Evolutionary conservation across 1,140 invertebrate genomes (phyloP), one percentile per base, ranked within the genome.

Genomic region (Calosoma granatense): DNA sequence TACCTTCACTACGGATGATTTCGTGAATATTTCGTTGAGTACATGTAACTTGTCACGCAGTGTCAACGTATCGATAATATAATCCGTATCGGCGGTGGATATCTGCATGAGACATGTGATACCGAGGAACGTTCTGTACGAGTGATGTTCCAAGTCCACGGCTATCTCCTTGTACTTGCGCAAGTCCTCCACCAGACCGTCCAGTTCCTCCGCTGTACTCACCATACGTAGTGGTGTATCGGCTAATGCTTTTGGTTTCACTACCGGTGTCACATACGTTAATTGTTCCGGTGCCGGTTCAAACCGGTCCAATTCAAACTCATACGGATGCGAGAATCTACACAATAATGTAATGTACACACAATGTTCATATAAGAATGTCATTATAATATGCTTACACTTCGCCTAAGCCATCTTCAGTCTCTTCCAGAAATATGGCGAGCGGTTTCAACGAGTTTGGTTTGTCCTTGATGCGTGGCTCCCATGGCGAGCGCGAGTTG

Each of bases 31-130:
- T 66, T 92, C 83, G 74, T 99, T 99, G 0, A 99, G 73, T 26
- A 84, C 65, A 58, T 89, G 80, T 43, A 99, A 74, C 36, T 97
- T 84, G 36, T 87, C 83, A 51, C 96, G 76, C 6, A 98, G 72
- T 1, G 76, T 72, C 2, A 99, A 70, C 0, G 93, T 85, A 70
- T 99, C 97, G 21, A 99, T 79, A 6, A 99, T 77, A 69, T 90
- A 99, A 75, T 99, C 97, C 15, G 82, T 83, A 20, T 81, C 75
- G 26, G 77, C 64, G 0, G 94, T 96, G 0, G 94, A 95, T 63
- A 99, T 92, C 76, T 99, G 97, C 72, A 98, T 86, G 0, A 98
- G 73, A 71, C 95, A 98, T 0, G 93, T 95, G 39, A 88, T 88
- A 11, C 85, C 96, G 77, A 71, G 84, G 66, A 86, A 94, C 2